Evolutionary conservation across 2,113 vertebrate species (phyloP).

Genomic region (Tupaia tana): DNA sequence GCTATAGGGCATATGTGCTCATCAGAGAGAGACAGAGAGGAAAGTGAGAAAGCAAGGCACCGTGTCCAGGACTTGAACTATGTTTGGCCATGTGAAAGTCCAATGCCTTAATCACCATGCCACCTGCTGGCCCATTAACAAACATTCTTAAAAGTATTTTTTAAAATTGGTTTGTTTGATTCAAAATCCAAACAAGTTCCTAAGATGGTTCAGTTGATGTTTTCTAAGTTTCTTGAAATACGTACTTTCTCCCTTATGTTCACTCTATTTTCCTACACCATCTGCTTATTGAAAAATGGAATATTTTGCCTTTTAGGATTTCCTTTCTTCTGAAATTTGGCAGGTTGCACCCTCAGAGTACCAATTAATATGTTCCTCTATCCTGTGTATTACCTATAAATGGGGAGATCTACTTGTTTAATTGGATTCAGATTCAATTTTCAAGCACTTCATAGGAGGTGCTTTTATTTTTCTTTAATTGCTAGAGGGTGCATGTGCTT

Average conservation of each 20-base stretch:
- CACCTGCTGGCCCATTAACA: not conserved
- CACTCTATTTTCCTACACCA: not conserved
- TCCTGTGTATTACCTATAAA: not conserved
- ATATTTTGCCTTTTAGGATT: not conserved
- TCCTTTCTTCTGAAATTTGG: not conserved
- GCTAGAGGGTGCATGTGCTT: no score
- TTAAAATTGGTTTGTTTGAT: not conserved
- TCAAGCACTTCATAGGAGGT: not conserved
- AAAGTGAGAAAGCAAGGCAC: no score
- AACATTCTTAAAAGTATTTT: constrained; percentile 2
- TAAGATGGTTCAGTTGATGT: not conserved
- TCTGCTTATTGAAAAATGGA: not conserved
- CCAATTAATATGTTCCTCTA: not conserved
- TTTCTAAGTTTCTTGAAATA: not conserved
- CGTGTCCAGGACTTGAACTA: no score
- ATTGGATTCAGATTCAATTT: not conserved
- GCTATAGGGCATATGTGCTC: no score
- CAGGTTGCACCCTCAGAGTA: not conserved
- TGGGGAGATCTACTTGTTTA: not conserved
- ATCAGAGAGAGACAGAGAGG: no score
- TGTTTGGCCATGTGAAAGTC: no score
- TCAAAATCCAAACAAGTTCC: not conserved
- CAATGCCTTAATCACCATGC: no score
- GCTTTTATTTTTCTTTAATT: not conserved
- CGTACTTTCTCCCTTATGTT: not conserved